Evolutionary conservation across 2,888 invertebrate genomes (phyloP).

Genomic region (Portevinia maculata): DNA sequence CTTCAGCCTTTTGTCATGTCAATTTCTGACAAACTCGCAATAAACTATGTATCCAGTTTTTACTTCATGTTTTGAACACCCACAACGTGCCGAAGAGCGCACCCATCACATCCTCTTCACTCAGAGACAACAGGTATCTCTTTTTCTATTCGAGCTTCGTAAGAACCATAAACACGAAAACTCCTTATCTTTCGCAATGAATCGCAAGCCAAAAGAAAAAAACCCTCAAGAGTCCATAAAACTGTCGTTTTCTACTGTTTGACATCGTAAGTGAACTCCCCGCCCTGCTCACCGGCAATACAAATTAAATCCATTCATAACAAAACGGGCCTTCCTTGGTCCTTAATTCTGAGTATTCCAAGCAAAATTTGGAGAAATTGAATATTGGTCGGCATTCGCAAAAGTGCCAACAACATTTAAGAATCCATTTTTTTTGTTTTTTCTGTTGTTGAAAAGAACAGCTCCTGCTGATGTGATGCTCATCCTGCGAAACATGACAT

Average conservation of each 20-base stretch:
- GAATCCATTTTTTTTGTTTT: neutral
- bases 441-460: conserved; percentile 22
- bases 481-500: conserved; percentile 42
- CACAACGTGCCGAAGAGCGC: conserved; percentile 15
- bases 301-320: conserved; percentile 52
- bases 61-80: conserved; percentile 29
- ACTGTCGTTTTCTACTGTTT: conserved; percentile 56
- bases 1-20: neutral
- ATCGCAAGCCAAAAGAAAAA: conserved; percentile 41
- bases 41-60: conserved; percentile 27
- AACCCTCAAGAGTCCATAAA: conserved; percentile 68
- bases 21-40: conserved; percentile 11
- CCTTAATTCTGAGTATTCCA: conserved; percentile 69
- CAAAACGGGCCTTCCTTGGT: conserved; percentile 34
- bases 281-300: conserved; percentile 9
- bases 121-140: conserved; percentile 40
- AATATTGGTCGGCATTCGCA: conserved; percentile 70
- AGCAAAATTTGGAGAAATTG: conserved; percentile 55
- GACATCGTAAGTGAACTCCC: conserved; percentile 19
- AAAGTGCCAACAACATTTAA: conserved; percentile 23
- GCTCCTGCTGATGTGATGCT: conserved; percentile 53
- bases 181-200: conserved; percentile 65
- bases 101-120: conserved; percentile 2
- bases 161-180: conserved; percentile 67
- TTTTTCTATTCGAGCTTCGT: conserved; percentile 23